phyloP scores from a whole-genome alignment of 2,113 vertebrate species.

The Helogale parvula region DNA sequence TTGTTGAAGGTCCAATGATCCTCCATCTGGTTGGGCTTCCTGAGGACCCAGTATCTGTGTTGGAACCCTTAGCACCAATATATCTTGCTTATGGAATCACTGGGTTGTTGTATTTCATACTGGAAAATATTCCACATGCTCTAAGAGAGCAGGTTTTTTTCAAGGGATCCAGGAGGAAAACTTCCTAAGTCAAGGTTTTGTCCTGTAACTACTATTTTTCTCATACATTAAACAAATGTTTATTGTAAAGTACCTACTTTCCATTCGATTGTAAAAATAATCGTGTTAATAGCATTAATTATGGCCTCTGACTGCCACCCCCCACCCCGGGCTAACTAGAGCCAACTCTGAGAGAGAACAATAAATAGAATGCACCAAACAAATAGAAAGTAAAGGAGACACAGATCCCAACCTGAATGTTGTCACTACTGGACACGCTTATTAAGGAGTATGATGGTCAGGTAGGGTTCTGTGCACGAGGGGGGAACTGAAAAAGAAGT shows the following conservation, averaged over 20 bases:
- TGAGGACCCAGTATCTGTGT: background rate
- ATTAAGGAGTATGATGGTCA: background rate
- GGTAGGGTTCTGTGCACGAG: background rate
- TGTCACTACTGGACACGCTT: background rate
- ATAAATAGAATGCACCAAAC: background rate
- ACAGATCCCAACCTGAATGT: background rate
- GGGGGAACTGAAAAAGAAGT: too few species aligned
- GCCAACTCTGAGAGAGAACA: background rate
- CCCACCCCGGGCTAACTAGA: background rate
- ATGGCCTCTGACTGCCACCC: background rate
- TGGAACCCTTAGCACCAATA: background rate
- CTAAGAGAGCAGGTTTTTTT: background rate
- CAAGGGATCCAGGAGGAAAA: background rate
- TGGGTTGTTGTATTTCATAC: background rate
- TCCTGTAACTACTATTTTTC: slow-evolving; percentile 6
- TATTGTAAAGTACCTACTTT: background rate
- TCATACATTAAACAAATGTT: background rate
- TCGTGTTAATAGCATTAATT: background rate
- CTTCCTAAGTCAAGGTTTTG: background rate
- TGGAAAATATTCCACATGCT: background rate
- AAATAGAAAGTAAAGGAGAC: background rate
- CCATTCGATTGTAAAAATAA: background rate
- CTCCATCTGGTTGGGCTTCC: background rate
- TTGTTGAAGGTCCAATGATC: background rate
- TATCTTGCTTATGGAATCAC: background rate